Percentiles rank a stretch among this genome's conserved stretches.
phyloP scores from a whole-genome alignment of 1,140 invertebrate species.

The Chelonus insularis region DNA sequence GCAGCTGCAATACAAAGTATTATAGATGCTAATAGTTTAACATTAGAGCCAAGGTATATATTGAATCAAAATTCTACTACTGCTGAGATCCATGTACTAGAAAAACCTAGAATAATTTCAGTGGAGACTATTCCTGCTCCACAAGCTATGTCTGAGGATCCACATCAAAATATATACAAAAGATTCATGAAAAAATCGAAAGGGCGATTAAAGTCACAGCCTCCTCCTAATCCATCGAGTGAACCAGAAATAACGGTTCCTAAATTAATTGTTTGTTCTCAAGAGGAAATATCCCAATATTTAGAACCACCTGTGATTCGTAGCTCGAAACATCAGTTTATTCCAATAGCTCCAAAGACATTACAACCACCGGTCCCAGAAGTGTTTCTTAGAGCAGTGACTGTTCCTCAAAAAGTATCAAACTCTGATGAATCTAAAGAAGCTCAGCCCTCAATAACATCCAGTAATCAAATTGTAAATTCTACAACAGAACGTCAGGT shows the following conservation, averaged over 20 bases:
- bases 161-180: too few relatives aligned
- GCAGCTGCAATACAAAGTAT: constrained; percentile 52
- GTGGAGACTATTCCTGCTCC: too few relatives aligned
- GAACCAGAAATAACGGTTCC: background rate
- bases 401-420: constrained; percentile 34
- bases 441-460: background rate
- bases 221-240: too few relatives aligned
- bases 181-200: too few relatives aligned
- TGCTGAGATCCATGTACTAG: too few relatives aligned
- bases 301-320: constrained; percentile 5
- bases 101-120: too few relatives aligned
- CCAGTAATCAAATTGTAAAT: too few relatives aligned
- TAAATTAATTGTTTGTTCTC: background rate
- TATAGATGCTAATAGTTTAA: constrained; percentile 47
- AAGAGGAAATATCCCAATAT: background rate
- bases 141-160: too few relatives aligned
- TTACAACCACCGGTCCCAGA: background rate
- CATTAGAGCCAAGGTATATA: too few relatives aligned
- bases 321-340: constrained; percentile 32
- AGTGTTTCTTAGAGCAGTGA: constrained; percentile 42
- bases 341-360: constrained; percentile 46
- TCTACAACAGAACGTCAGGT: too few relatives aligned
- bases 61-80: background rate
- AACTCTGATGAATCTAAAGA: background rate
- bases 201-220: too few relatives aligned